Evolutionary conservation across 2,113 vertebrate genomes (phyloP).

Genomic region (Mesembrinibis cayennensis): DNA sequence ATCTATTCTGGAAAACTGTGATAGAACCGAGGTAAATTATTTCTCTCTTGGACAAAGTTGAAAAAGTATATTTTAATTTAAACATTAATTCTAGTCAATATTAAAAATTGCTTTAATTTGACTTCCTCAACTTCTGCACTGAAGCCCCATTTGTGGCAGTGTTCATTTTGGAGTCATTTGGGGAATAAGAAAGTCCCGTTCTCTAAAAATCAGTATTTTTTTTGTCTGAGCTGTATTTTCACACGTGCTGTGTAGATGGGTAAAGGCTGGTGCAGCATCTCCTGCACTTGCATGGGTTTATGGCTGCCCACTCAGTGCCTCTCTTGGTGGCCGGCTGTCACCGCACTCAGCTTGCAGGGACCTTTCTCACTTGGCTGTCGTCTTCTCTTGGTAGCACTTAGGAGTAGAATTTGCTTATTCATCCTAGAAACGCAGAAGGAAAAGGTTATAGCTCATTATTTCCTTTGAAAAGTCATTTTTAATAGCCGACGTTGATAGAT

Average conservation of each 20-base stretch:
- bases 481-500: accelerated
- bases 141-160: neutral
- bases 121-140: neutral
- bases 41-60: neutral
- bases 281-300: accelerated
- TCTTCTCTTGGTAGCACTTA: neutral
- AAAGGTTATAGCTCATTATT: neutral
- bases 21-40: neutral
- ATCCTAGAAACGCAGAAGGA: neutral
- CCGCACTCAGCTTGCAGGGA: accelerated
- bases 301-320: neutral
- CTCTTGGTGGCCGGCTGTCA: accelerated
- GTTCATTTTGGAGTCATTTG: neutral
- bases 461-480: neutral
- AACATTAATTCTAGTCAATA: neutral
- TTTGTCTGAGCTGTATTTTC: neutral
- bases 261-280: neutral
- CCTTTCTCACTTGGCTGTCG: neutral
- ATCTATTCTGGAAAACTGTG: neutral
- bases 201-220: neutral
- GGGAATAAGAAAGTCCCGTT: neutral
- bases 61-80: neutral
- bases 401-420: neutral
- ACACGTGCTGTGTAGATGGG: accelerated
- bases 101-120: neutral